Evolutionary conservation across 2,797 vertebrate genomes (phyloP).

Genomic region (Gymnodraco acuticeps): DNA sequence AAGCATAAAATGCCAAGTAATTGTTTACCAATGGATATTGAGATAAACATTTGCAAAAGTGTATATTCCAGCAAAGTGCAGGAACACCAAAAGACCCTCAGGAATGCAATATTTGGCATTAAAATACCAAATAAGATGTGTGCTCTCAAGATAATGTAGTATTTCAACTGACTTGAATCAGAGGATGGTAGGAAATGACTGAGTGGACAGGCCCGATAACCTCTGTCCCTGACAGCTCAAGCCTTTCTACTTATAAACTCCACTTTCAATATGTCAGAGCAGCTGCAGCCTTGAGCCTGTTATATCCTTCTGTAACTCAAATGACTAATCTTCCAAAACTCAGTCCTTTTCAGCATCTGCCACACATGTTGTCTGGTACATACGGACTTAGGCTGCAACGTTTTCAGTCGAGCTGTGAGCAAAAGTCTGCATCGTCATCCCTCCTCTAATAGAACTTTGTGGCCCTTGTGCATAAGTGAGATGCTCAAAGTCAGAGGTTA

Average conservation of each 20-base stretch:
- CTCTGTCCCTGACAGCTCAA: slow-evolving; percentile 7
- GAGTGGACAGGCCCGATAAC: slow-evolving; percentile 24
- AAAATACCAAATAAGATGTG: neutral
- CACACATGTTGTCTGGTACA: slow-evolving; percentile 48
- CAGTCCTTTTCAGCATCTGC: slow-evolving; percentile 25
- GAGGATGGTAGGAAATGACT: slow-evolving; percentile 3
- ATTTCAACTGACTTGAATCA: slow-evolving; percentile 16
- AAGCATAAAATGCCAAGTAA: neutral
- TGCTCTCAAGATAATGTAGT: neutral
- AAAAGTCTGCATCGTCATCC: slow-evolving; percentile 63
- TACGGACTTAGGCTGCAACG: slow-evolving; percentile 46
- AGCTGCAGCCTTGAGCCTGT: slow-evolving; percentile 45
- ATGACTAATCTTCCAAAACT: slow-evolving; percentile 56
- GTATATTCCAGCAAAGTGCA: slow-evolving; percentile 18
- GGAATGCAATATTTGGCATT: neutral
- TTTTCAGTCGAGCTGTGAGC: slow-evolving; percentile 60
- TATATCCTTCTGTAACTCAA: slow-evolving; percentile 45
- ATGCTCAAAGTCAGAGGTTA: slow-evolving; percentile 62
- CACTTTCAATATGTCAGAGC: slow-evolving; percentile 32
- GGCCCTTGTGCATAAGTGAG: slow-evolving; percentile 46
- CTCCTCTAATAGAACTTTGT: slow-evolving; percentile 47
- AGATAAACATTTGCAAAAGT: neutral
- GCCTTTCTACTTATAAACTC: slow-evolving; percentile 21
- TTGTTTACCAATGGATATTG: neutral
- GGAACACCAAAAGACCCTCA: neutral